Evolutionary conservation across 1,140 invertebrate genomes (phyloP), one percentile per base, ranked within the genome.

Genomic region (Heliconius nattereri): DNA sequence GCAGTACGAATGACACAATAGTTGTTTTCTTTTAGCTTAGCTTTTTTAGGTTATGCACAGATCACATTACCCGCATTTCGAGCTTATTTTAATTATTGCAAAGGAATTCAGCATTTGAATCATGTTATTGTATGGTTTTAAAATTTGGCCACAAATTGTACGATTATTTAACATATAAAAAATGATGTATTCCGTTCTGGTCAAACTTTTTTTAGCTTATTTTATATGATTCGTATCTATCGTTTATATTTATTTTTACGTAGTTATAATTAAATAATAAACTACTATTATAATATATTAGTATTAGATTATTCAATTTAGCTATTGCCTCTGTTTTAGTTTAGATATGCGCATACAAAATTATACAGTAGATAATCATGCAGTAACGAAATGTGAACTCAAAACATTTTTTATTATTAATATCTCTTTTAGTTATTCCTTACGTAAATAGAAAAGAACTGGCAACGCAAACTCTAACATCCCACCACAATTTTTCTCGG

Each of bases 31-130:
- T 91, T 92, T 89, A 90, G 91, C 90, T 86, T 90, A 89, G 87
- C 87, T 87, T 89, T 89, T 87, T 87, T 90, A 76, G 79, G 84
- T 90, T 90, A 81, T 84, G 88, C 90, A 90, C 91, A 83, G 78
- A 88, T 84, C 84, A 87, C 84, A 82, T 86, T 84, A 85, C 66
- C 78, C 26, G 76, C 76, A 78, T 84, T 84, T 85, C 49, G 52
- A 86, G 84, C 85, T 86, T 88, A 71, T 83, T 79, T 76, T 82
- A 77, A 83, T 80, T 85, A 85, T 84, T 82, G 81, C 85, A 92
- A 93, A 93, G 92, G 92, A 94, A 94, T 94, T 94, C 92, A 94
- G 92, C 92, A 93, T 94, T 92, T 92, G 90, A 82, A 87, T 79
- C 82, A 85, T 76, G 79, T 80, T 77, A 29, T 66, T 60, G 20